A percentile compares a stretch with the other conserved stretches of the same genome.
Evolutionary conservation across 2,113 vertebrate genomes (phyloP).

Genomic region (Oceanodroma tethys): DNA sequence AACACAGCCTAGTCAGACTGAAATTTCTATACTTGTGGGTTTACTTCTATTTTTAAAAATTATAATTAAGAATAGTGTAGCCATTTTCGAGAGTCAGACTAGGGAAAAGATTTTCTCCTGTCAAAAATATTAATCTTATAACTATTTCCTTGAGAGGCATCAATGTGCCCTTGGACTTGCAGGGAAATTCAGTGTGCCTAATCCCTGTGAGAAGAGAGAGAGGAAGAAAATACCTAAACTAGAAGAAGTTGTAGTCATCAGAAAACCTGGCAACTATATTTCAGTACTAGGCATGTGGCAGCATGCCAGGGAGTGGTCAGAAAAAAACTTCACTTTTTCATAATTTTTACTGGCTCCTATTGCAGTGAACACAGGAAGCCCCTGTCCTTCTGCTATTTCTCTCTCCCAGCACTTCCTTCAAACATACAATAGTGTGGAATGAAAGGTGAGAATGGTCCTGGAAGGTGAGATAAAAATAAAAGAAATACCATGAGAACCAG

Average conservation of each 20-base stretch:
- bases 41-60: neutral
- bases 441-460: neutral
- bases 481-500: neutral
- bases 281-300: neutral
- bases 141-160: neutral
- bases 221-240: neutral
- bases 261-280: neutral
- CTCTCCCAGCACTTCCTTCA: neutral
- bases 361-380: neutral
- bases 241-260: neutral
- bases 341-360: neutral
- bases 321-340: neutral
- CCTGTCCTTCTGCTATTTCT: neutral
- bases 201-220: neutral
- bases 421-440: neutral
- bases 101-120: neutral
- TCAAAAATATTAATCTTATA: neutral
- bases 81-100: neutral
- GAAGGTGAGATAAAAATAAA: neutral
- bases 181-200: neutral
- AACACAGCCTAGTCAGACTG: neutral
- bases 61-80: neutral
- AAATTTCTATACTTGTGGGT: neutral
- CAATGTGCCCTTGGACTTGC: neutral
- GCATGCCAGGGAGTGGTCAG: neutral